Base-by-base conservation (phyloP, 2,113 vertebrate genomes). In the Alligator mississippiensis region DNA sequence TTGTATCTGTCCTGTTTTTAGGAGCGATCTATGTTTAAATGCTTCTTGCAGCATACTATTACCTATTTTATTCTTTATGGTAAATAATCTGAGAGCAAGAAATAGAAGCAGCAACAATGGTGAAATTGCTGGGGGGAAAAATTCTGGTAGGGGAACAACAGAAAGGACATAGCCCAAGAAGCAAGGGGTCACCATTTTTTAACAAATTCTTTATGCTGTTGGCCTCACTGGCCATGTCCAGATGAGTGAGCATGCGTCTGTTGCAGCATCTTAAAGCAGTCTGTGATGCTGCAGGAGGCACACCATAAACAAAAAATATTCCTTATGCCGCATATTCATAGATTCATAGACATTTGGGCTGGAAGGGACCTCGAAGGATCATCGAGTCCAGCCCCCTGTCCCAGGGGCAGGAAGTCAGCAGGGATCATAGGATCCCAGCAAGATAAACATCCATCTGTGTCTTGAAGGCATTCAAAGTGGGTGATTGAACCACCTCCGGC, bases 1-100 rank as follows among this genome's bases (percentile, higher is more conserved):
- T 38, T 38, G 11, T 92, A 91, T 93, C 88, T 92, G 2, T 57
- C 63, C 63, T 77, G 28, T 13, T 94, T 90, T 78, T 90, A 79
- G 93, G 92, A 90, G 14, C 27, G 75, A 87, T 82, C 85, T 86
- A 58, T 82, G 47, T 94, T 94, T 89, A 84, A 95, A 77, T 22
- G 62, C 75, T 90, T 88, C 61, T 85, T 87, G 68, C 61, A 84
- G 87, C 34, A 55, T 83, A 17, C 3, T 30, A 54, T 18, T 87
- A 84, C 87, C 74, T 87, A 75, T 89, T 94, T 89, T 47, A 38
- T 38, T 38, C 38, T 38, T 38, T 61, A 61, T 78, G 57, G 68
- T 19, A 70, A 58, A 54, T 18, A 58, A 17, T 76, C 18, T 55
- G 24, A 25, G 27, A 90, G 25, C 21, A 81, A 63, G 88, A 87